Evolutionary conservation across 2,888 invertebrate species (phyloP), one percentile per base, ranked within the genome.

Genomic region (Portevinia maculata): DNA sequence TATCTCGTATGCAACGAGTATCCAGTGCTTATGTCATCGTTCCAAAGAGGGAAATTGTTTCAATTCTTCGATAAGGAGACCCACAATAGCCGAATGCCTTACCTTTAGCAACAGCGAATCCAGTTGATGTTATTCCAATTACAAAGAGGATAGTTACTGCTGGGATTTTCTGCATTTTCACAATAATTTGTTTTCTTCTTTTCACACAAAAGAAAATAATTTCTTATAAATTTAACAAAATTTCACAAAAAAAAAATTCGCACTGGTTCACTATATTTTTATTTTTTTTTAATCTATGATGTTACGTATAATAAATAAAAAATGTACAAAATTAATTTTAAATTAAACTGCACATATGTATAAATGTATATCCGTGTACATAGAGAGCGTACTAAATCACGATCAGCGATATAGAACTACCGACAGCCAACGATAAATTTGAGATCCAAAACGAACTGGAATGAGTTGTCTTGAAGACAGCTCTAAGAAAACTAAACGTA

Each of bases 391-490:
- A 78, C 41, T 62, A 37, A 70, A 76, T 57, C 34, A 55, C 79
- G 65, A 73, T 15, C 17, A 57, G n/a, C 4, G 53, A 59, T 69
- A 8, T 48, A 48, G 39, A 46, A 34, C 50, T 21, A 64, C 48
- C 65, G 73, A 79, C 37, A 64, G 60, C 53, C 21, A 64, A 53
- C 65, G 74, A 70, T 41, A 71, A 59, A 73, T 32, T 19, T 71
- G 71, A 44, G 19, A 83, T 60, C 71, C 81, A 59, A 65, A 44
- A 44, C 64, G 50, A 81, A 46, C 73, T 73, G 53, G 64, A 81
- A 62, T 78, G 83, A 78, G 83, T 83, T 83, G 83, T 83, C 83
- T 78, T 73, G 19, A 50, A 78, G 78, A 83, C 83, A 83, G 83
- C 83, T 83, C 83, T 78, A 37, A 50, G 78, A 62, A 83, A 83